Evolutionary conservation across 2,888 invertebrate species (phyloP), one percentile per base, ranked within the genome.

Genomic region (Epistrophe eligans): DNA sequence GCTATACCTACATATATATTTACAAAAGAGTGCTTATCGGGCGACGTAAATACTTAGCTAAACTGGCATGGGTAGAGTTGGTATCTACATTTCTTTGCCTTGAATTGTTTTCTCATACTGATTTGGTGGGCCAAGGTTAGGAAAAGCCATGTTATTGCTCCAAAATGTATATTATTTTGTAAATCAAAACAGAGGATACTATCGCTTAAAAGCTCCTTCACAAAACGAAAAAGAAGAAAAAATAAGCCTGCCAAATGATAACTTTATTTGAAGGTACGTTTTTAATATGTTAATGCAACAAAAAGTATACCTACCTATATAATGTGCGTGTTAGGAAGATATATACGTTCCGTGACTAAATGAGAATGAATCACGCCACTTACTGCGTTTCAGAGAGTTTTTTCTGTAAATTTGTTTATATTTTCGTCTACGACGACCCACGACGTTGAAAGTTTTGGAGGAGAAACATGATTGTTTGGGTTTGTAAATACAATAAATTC

Each of bases 121-220:
- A 67, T 40, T 71, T 64, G 82, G 38, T 76, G 74, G 87, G 83
- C 83, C 87, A 87, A 83, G 87, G 87, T 87, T 83, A 76, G 38
- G 45, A 70, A 70, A 40, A 67, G 72, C 83, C 77, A 40, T 79
- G 82, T 40, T 58, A 66, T 79, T 83, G 71, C 76, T 72, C 60
- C 48, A 76, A 48, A 83, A 83, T 71, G 72, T 76, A 19, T 45
- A 58, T 7, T 17, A 7, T 19, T 35, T 38, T 58, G 11, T 19
- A 11, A 11, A 19, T 19, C n/a, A 2, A 35, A 35, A 9, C 32
- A n/a, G 58, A 64, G 35, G n/a, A 72, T 79, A 74, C 40, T 71
- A n/a, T n/a, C 58, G 19, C 80, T 40, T 48, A 64, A 77, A 77
- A 85, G 73, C 72, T 77, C 40, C 38, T 38, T n/a, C n/a, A 48